Conservation (phyloP, 2,888 invertebrate genomes). For the Protonemura montana region DNA sequence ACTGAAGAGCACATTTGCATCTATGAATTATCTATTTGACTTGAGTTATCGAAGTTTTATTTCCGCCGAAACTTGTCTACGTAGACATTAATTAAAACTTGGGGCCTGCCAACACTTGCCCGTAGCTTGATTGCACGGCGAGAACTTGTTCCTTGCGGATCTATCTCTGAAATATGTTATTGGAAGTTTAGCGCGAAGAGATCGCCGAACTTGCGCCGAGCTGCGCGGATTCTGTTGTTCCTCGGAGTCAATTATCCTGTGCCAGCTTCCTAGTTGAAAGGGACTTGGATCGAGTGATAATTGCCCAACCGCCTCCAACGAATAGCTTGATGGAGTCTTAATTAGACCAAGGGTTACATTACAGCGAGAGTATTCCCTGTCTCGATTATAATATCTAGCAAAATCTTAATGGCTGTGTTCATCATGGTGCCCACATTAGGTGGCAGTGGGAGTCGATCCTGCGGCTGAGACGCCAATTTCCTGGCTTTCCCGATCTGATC, state of each 20-base stretch:
- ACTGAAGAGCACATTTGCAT: neutral
- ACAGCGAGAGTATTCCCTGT: neutral
- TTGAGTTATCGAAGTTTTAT: neutral
- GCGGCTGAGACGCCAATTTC: neutral
- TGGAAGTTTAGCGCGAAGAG: neutral
- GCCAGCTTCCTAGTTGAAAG: neutral
- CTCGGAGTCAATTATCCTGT: neutral
- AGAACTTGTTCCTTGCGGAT: neutral
- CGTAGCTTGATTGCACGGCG: neutral
- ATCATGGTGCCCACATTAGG: neutral
- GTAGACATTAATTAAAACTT: neutral
- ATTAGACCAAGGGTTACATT: neutral
- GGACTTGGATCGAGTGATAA: neutral
- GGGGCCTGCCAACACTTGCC: neutral
- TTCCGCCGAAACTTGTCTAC: neutral
- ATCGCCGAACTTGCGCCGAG: neutral
- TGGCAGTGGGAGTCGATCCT: neutral
- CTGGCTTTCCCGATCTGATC: neutral
- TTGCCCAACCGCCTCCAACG: neutral
- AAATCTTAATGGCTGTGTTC: neutral
- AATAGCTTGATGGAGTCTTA: neutral
- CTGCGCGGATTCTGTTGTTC: neutral
- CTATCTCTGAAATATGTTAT: neutral
- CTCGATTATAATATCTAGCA: neutral
- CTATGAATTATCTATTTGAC: neutral